Conservation (phyloP, 2,113 vertebrate species). For the Apteryx mantelli region DNA sequence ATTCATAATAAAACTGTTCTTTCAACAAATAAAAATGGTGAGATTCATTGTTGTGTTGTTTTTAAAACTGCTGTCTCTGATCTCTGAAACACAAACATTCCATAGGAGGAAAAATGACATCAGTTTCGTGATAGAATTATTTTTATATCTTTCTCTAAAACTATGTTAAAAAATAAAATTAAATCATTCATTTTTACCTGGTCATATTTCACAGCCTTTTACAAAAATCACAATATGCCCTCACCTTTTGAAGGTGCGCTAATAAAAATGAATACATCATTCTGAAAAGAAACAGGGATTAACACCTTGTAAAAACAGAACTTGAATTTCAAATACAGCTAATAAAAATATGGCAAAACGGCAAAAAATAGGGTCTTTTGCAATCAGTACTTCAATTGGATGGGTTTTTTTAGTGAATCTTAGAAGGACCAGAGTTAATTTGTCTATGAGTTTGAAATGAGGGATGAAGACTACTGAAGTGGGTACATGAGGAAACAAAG, state of each 20-base stretch:
- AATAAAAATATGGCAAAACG: not conserved
- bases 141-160: not conserved
- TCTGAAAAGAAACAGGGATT: not conserved
- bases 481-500: slow-evolving; percentile 24
- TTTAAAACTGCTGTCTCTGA: not conserved
- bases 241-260: not conserved
- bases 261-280: not conserved
- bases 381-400: not conserved
- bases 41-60: not conserved
- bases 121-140: not conserved
- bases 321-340: not conserved
- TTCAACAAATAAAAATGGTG: not conserved
- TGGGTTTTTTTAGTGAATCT: not conserved
- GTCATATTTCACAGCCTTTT: not conserved
- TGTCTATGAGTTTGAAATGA: not conserved
- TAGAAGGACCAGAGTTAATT: not conserved
- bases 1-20: not conserved
- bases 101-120: not conserved
- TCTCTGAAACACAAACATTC: not conserved
- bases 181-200: not conserved
- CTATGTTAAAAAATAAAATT: not conserved
- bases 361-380: not conserved
- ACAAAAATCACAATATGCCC: not conserved
- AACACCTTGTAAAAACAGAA: not conserved
- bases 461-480: not conserved